Evolutionary conservation across 2,797 vertebrate species (phyloP).

Genomic region (Sebastes hubbsi): DNA sequence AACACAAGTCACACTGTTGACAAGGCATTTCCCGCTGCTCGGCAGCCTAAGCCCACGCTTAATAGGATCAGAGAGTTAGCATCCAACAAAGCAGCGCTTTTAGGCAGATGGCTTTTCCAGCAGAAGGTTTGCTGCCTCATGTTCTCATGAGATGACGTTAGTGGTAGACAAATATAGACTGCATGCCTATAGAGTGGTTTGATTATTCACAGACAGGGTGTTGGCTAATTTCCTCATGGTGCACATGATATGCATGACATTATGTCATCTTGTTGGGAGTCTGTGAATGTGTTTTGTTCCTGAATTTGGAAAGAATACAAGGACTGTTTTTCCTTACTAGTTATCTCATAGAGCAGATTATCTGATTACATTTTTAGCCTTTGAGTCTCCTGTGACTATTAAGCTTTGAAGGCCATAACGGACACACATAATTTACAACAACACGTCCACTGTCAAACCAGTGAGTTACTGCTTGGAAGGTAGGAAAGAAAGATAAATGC

Average conservation of each 20-base stretch:
- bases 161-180: slow-evolving; percentile 7
- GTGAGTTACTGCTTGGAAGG: neutral
- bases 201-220: neutral
- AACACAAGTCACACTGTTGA: slow-evolving; percentile 31
- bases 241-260: neutral
- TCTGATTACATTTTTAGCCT: neutral
- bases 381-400: neutral
- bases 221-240: neutral
- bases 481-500: neutral
- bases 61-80: slow-evolving; percentile 65
- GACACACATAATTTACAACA: neutral
- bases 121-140: slow-evolving; percentile 47
- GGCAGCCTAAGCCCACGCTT: slow-evolving; percentile 49
- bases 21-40: slow-evolving; percentile 27
- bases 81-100: slow-evolving; percentile 38
- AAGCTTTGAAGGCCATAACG: neutral
- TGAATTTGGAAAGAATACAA: neutral
- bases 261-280: neutral
- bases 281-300: neutral
- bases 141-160: slow-evolving; percentile 40
- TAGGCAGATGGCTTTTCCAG: slow-evolving; percentile 45
- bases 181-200: neutral
- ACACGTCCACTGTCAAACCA: neutral
- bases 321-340: neutral
- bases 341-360: neutral